phyloP scores from a whole-genome alignment of 30 jellyfish, hydroid and myxozoan species.

The Aurelia aurita complex sp. Pacific region DNA sequence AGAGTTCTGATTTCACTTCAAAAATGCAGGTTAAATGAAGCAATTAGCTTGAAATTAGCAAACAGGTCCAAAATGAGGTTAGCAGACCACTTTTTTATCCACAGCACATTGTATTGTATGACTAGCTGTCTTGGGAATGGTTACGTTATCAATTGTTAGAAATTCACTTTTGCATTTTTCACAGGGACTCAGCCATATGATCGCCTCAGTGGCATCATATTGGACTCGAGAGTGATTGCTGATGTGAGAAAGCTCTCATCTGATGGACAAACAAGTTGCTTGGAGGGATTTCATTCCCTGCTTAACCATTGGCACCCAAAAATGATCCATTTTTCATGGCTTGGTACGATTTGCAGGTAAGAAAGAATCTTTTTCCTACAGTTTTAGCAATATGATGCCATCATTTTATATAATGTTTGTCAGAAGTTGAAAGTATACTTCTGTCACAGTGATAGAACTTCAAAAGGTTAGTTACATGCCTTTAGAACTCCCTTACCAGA shows the following conservation, averaged over 20 bases:
- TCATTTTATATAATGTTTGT: no score
- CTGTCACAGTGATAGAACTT: no score
- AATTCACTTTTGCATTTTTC: not conserved
- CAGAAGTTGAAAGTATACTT: no score
- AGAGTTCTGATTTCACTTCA: not conserved
- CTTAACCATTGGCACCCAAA: slow-evolving; percentile 31
- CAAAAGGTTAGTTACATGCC: no score
- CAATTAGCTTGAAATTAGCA: no score
- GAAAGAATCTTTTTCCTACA: not conserved
- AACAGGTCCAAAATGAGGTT: no score
- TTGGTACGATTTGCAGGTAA: slow-evolving; percentile 13
- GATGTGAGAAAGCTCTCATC: slow-evolving; percentile 21
- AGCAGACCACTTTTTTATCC: no score
- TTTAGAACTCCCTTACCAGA: no score
- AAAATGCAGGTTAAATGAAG: no score
- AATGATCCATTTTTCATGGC: slow-evolving; percentile 17
- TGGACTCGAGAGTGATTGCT: not conserved
- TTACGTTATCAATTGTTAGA: not conserved
- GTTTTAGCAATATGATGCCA: no score
- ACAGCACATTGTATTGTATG: no score
- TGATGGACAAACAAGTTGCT: slow-evolving; percentile 23
- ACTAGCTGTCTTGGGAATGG: no score
- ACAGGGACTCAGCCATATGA: slow-evolving; percentile 24
- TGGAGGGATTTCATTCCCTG: slow-evolving; percentile 21
- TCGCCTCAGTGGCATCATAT: not conserved